Percentiles rank a stretch among this genome's conserved stretches.
Conservation (phyloP, 2,113 vertebrate species). For the Seriola quinqueradiata region DNA sequence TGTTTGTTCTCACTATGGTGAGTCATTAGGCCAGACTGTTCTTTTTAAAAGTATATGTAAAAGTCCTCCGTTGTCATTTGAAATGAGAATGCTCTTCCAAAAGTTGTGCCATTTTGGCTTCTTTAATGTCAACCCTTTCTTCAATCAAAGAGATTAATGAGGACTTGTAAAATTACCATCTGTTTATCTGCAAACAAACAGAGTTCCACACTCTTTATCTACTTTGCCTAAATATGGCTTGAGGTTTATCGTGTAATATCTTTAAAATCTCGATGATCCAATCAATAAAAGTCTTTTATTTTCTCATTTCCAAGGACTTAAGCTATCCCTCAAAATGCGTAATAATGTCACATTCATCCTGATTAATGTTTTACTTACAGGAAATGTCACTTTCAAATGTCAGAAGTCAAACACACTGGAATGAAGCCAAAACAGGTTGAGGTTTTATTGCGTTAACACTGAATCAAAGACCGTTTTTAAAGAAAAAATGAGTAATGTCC, state of each 20-base stretch:
- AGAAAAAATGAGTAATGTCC: background rate
- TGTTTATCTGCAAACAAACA: constrained; percentile 72
- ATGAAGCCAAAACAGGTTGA: background rate
- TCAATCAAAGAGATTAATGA: constrained; percentile 60
- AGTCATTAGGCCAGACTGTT: background rate
- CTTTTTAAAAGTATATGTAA: constrained; percentile 6
- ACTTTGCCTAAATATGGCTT: constrained; percentile 48
- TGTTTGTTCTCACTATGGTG: constrained; percentile 12
- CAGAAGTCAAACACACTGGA: background rate
- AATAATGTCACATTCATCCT: constrained; percentile 22
- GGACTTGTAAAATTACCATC: constrained; percentile 65
- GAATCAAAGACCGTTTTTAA: background rate
- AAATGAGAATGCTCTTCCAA: constrained; percentile 13
- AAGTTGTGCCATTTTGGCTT: constrained; percentile 32
- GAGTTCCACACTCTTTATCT: constrained; percentile 44
- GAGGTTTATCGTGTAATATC: constrained; percentile 52
- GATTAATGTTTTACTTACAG: constrained; percentile 12
- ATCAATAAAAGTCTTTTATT: constrained; percentile 21
- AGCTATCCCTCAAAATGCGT: constrained; percentile 19
- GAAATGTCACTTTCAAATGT: background rate
- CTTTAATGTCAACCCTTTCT: constrained; percentile 44
- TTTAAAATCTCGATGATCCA: constrained; percentile 47
- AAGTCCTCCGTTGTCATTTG: constrained; percentile 54
- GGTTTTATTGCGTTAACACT: background rate
- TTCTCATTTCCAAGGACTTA: constrained; percentile 26